Conservation (phyloP, 2,113 vertebrate genomes). For the Ctenodactylus gundi region DNA sequence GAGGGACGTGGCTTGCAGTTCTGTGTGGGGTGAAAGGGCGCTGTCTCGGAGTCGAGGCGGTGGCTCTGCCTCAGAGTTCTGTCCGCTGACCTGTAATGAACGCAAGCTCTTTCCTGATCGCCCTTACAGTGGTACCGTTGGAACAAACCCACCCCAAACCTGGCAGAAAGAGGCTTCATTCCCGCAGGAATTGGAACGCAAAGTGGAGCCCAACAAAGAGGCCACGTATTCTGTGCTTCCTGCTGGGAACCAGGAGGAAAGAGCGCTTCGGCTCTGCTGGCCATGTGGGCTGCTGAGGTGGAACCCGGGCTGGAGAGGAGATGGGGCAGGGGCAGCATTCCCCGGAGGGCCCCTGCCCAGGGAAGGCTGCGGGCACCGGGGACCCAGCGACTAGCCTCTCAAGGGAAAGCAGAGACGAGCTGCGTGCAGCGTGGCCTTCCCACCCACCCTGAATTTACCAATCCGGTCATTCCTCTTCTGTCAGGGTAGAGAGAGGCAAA, state of each 20-base stretch:
- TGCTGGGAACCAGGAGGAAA: neutral
- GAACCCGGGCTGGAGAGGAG: neutral
- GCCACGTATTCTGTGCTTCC: neutral
- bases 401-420: neutral
- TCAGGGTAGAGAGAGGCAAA: neutral
- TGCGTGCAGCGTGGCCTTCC: neutral
- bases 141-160: neutral
- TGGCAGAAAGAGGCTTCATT: neutral
- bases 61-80: neutral
- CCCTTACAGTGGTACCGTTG: neutral
- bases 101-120: neutral
- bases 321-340: neutral
- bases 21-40: rapidly evolving
- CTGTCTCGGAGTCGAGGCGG: neutral
- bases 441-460: neutral
- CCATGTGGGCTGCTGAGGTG: neutral
- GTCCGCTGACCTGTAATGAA: neutral
- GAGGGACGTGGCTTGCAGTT: neutral
- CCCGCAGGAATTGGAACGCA: neutral
- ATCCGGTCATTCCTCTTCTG: neutral
- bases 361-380: neutral
- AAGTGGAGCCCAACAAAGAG: neutral
- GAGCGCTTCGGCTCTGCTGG: neutral
- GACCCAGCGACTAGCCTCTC: neutral
- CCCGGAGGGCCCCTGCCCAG: rapidly evolving